A percentile compares a stretch with the other conserved stretches of the same genome.
Evolutionary conservation across 1,140 invertebrate species (phyloP).

Genomic region (Sitodiplosis mosellana): DNA sequence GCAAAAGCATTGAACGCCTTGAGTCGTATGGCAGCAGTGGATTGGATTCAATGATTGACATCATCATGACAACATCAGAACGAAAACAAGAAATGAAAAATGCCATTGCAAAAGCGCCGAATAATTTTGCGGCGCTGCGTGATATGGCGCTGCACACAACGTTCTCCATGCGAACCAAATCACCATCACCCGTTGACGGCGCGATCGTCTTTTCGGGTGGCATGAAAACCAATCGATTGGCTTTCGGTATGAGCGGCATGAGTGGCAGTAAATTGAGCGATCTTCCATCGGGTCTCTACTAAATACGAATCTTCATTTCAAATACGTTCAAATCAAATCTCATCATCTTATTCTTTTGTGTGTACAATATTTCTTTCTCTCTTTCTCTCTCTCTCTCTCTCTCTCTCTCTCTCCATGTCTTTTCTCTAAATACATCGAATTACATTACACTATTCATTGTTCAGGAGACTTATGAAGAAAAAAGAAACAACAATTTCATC

Average conservation of each 20-base stretch:
- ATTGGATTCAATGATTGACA: conserved; percentile 49
- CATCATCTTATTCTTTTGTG: too few relatives aligned
- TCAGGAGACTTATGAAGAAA: too few relatives aligned
- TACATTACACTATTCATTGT: too few relatives aligned
- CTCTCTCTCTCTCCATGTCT: too few relatives aligned
- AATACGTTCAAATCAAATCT: too few relatives aligned
- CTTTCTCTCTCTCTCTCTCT: too few relatives aligned
- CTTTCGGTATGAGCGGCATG: conserved; percentile 21
- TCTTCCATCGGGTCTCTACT: conserved; percentile 52
- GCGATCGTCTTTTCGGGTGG: conserved; percentile 14
- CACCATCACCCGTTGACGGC: conserved; percentile 9
- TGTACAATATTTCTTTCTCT: too few relatives aligned
- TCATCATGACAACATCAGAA: conserved; percentile 36
- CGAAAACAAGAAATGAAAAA: conserved; percentile 26
- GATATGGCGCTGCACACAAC: conserved; percentile 19
- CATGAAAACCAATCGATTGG: conserved; percentile 19
- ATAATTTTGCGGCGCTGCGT: conserved; percentile 14
- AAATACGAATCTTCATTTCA: conserved; percentile 12
- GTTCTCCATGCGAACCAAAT: conserved; percentile 11
- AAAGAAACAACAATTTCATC: too few relatives aligned
- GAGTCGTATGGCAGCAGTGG: conserved; percentile 37
- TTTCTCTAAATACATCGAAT: too few relatives aligned
- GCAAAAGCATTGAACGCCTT: conserved; percentile 58
- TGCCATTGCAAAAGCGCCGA: conserved; percentile 24
- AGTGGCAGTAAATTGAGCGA: conserved; percentile 43